phyloP scores from a whole-genome alignment of 1,140 invertebrate genomes.

The Pseudobourletiella spinata region DNA sequence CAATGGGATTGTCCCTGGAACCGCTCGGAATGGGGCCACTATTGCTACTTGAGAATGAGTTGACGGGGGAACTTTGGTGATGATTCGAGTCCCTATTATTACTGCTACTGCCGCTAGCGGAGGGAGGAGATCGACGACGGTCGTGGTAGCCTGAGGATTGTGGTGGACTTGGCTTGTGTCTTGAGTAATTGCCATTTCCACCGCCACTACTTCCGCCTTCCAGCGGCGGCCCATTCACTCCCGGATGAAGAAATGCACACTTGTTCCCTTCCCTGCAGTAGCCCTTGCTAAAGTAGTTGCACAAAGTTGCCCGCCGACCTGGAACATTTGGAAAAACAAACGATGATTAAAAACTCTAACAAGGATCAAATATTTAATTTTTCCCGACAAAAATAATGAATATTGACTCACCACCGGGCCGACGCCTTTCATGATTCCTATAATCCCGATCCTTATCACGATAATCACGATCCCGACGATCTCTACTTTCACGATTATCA shows the following conservation, averaged over 20 bases:
- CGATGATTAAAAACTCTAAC: neutral
- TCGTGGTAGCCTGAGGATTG: neutral
- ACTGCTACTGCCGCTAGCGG: too few species aligned
- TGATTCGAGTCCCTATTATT: neutral
- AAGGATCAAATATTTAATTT: neutral
- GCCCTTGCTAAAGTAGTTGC: slow-evolving; percentile 21
- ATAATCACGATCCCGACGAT: slow-evolving; percentile 7
- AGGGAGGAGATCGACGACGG: neutral
- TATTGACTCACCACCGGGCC: neutral
- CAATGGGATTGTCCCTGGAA: neutral
- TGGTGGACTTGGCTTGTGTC: neutral
- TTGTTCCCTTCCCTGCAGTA: slow-evolving; percentile 13
- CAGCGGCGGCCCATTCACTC: neutral
- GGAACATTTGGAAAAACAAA: neutral
- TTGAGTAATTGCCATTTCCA: neutral
- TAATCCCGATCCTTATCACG: slow-evolving; percentile 21
- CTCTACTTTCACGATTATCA: neutral
- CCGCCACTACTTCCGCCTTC: neutral
- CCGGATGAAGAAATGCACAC: slow-evolving; percentile 24
- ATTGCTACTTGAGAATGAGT: neutral
- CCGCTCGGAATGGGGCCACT: neutral
- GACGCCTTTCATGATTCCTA: slow-evolving; percentile 20
- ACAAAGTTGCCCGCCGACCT: slow-evolving; percentile 13
- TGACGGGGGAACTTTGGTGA: neutral
- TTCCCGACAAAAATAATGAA: neutral